Evolutionary conservation across 2,888 invertebrate genomes (phyloP), one percentile per base, ranked within the genome.

Genomic region (Cosmia pyralina): DNA sequence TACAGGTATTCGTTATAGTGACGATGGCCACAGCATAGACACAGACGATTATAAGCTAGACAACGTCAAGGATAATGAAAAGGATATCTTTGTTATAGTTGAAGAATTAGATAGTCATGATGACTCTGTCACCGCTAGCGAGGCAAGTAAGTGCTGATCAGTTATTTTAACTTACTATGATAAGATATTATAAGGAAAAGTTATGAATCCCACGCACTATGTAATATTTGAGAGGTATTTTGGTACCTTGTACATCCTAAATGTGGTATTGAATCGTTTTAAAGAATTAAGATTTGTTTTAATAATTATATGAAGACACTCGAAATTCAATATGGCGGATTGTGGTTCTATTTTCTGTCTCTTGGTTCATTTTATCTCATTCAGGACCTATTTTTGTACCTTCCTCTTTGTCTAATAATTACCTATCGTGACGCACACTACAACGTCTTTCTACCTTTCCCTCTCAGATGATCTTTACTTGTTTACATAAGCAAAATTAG

Each of bases 1-100:
- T 57, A 53, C 80, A 79, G 79, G 79, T 75, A 65, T 57, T 38
- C 57, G 19, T 38, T 4, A 48, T 34, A 41, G 59, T 58, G n/a
- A 28, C 0, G n/a, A 10, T 44, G 34, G 13, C 28, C 17, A 48
- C 38, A 19, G 52, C 55, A 38, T 62, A 72, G 57, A 22, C 19
- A 55, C 13, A 46, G 63, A 8, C 11, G 17, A 44, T 62, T 38
- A 38, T 60, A 13, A 53, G 3, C 17, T 17, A 59, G 48, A 44
- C 5, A 38, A 34, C 17, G 7, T 34, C 1, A 11, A 34, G 0
- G 17, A 72, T 44, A 44, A 44, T 63, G 44, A 19, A 34, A 44
- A 44, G 2, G 10, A 50, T 41, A 15, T 13, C 10, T 41, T 34
- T 48, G 7, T 6, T 34, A n/a, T 19, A 41, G 53, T 15, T 38